Evolutionary conservation across 2,888 invertebrate genomes (phyloP), one percentile per base, ranked within the genome.

Genomic region (Proisotoma minuta): DNA sequence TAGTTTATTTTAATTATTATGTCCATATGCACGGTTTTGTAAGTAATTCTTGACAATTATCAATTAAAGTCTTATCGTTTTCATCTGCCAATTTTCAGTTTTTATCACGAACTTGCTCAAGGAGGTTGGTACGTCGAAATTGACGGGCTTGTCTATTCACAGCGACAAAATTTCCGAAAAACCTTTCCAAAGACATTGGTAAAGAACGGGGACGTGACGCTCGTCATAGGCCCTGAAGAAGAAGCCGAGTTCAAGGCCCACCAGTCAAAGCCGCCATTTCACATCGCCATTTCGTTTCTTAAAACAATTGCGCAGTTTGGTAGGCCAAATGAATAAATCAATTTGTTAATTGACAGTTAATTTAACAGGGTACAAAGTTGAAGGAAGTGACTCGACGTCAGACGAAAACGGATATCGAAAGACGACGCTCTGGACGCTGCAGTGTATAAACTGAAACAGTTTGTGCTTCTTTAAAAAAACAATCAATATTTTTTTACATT

Each of bases 91-190:
- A 18, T 43, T 43, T 12, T 20, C 8, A 54, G 53, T 3, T 22
- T 54, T 3, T 54, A 39, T 39, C 53, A 54, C 53, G 61, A 62
- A 22, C 52, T 50, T 0, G 47, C 48, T 2, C 58, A 62, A 34
- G 43, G 54, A 0, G 65, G 65, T 0, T 68, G 68, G 68, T 49
- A 59, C n/a, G 63, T 68, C 12, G 65, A 70, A 60, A 67, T 70
- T 22, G 65, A 66, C 29, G 69, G 69, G 8, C 59, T 70, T 1
- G 43, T 69, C n/a, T 70, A 70, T 43, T 67, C 67, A 2, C 67
- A 70, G 57, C 40, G 65, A 8, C 54, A 65, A 15, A 59, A 59
- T 23, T 70, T 70, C 34, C 65, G 62, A 49, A 63, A 51, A 24
- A 47, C 61, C 18, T 67, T 70, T 54, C 63, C 67, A 2, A 57